Evolutionary conservation across 2,113 vertebrate genomes (phyloP).

Genomic region (Ascaphus truei): DNA sequence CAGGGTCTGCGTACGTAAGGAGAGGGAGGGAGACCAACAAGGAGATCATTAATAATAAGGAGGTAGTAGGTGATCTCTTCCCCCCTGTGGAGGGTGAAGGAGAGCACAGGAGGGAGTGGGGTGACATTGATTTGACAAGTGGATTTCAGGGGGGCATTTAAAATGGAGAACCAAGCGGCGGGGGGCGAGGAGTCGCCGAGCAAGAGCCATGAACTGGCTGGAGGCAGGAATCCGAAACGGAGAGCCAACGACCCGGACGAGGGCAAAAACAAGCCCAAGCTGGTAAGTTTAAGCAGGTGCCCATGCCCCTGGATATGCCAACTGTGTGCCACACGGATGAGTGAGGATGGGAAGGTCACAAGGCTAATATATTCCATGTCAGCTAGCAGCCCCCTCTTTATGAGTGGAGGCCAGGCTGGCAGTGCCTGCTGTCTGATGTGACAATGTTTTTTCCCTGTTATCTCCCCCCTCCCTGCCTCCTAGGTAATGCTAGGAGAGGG

Average conservation of each 20-base stretch:
- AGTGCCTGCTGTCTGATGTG: background rate
- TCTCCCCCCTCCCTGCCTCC: background rate
- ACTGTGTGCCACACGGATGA: background rate
- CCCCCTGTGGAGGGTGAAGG: background rate
- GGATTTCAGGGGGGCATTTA: background rate
- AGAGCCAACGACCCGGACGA: constrained; percentile 7
- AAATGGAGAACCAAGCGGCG: constrained; percentile 16
- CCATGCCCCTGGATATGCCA: background rate
- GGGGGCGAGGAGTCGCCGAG: constrained; percentile 16
- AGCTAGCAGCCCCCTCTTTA: constrained; percentile 5
- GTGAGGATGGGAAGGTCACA: background rate
- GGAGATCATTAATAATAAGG: background rate
- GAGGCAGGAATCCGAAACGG: constrained; percentile 5
- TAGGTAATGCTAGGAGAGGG: constrained; percentile 32
- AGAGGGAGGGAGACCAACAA: background rate
- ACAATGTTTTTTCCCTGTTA: background rate
- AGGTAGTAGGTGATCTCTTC: background rate
- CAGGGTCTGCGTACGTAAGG: background rate
- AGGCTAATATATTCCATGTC: constrained; percentile 33
- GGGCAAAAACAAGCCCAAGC: constrained; percentile 30
- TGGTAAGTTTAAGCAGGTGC: constrained; percentile 7
- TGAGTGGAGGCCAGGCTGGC: background rate
- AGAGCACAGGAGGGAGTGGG: background rate
- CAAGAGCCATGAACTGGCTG: background rate
- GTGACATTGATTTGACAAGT: background rate